These are phyloP conservation scores for Dyspetes luteomarginatus DNA, from an alignment of 2,888 invertebrate genomes.

Conservation along the genomic window DNA sequence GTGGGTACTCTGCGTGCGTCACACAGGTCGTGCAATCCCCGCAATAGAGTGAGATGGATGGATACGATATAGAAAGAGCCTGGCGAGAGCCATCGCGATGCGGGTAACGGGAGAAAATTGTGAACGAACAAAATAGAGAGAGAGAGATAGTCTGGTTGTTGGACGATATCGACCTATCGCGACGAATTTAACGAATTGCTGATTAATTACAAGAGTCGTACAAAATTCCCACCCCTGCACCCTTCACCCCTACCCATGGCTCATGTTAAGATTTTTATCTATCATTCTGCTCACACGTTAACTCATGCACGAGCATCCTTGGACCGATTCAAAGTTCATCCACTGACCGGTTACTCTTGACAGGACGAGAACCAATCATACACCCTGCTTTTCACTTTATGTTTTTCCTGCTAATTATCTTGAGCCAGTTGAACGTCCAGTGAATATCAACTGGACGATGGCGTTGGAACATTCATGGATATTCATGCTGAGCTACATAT, in stretches of 20 bases:
- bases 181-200: slow-evolving; percentile 75
- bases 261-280: slow-evolving; percentile 63
- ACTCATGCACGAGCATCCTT: neutral
- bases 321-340: no score
- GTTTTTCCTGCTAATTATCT: no score
- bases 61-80: slow-evolving; percentile 23
- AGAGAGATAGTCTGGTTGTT: slow-evolving; percentile 49
- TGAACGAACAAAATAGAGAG: slow-evolving; percentile 60
- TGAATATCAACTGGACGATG: no score
- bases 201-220: slow-evolving; percentile 74
- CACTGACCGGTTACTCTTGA: no score
- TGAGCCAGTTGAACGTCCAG: no score
- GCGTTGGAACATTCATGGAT: no score
- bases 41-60: slow-evolving; percentile 49
- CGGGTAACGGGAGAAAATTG: slow-evolving; percentile 28
- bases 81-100: slow-evolving; percentile 1
- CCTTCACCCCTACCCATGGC: slow-evolving; percentile 1
- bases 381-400: no score
- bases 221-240: slow-evolving; percentile 28
- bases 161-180: slow-evolving; percentile 72
- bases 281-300: slow-evolving; percentile 1
- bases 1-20: slow-evolving; percentile 31
- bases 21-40: slow-evolving; percentile 47
- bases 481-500: no score
- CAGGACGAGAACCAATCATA: no score